These are phyloP conservation scores for Papilio helenus DNA, from an alignment of 1,140 invertebrate species.

Conservation along the genomic window DNA sequence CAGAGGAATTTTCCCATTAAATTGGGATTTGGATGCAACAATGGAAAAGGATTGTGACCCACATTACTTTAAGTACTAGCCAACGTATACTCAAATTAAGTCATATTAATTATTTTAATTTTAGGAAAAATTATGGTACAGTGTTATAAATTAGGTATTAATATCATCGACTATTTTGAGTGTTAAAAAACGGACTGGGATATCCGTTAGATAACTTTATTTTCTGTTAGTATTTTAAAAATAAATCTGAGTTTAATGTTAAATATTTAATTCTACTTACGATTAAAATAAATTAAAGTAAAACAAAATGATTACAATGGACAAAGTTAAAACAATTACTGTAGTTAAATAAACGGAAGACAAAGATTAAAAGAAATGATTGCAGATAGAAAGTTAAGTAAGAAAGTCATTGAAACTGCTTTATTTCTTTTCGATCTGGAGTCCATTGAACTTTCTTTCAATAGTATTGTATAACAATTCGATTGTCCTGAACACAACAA, in stretches of 20 bases:
- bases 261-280: too few species aligned
- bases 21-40: slow-evolving; percentile 18
- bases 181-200: not conserved
- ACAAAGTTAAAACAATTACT: too few species aligned
- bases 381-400: not conserved
- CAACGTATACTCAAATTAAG: not conserved
- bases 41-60: not conserved
- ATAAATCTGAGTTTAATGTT: too few species aligned
- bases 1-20: slow-evolving; percentile 7
- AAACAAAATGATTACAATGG: too few species aligned
- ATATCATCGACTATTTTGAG: not conserved
- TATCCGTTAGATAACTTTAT: not conserved
- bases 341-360: not conserved
- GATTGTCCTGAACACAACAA: slow-evolving; percentile 4
- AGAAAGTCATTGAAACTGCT: not conserved
- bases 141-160: not conserved
- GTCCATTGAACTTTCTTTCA: not conserved
- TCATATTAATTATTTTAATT: not conserved
- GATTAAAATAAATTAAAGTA: too few species aligned
- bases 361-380: not conserved
- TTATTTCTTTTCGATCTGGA: not conserved
- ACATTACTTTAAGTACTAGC: not conserved
- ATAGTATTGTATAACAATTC: slow-evolving; percentile 1
- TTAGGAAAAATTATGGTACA: not conserved
- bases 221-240: not conserved